phyloP scores from a whole-genome alignment of 1,140 invertebrate genomes.

The Drosophila tropicalis region DNA sequence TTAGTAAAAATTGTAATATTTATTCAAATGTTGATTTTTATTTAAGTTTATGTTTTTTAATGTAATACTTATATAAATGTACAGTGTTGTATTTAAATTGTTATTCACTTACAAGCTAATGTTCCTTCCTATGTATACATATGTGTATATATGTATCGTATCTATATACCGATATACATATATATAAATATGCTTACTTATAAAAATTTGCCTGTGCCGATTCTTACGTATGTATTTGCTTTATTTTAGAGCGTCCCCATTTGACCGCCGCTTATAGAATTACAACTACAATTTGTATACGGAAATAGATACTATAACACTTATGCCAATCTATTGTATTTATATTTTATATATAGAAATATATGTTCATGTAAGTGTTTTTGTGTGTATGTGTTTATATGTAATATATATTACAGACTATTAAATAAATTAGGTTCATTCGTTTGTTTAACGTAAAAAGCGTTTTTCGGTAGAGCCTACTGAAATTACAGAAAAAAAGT shows the following conservation, averaged over 20 bases:
- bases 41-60: constrained; percentile 57
- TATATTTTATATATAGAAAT: constrained; percentile 16
- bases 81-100: constrained; percentile 65
- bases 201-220: constrained; percentile 45
- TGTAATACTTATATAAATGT: constrained; percentile 63
- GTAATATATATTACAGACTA: constrained; percentile 66
- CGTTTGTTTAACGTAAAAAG: constrained; percentile 70
- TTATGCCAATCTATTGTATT: constrained; percentile 25
- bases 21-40: constrained; percentile 73
- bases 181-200: constrained; percentile 38
- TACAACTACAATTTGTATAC: constrained; percentile 64
- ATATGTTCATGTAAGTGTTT: constrained; percentile 10
- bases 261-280: constrained; percentile 41
- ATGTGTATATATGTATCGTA: constrained; percentile 43
- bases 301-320: constrained; percentile 62
- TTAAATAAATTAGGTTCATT: constrained; percentile 72
- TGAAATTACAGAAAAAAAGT: constrained; percentile 44
- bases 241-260: constrained; percentile 29
- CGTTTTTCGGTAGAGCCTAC: constrained; percentile 49
- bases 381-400: not conserved
- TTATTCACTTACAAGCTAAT: constrained; percentile 33
- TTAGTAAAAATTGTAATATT: constrained; percentile 28
- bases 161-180: constrained; percentile 41
- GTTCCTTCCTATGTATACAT: constrained; percentile 32
- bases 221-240: constrained; percentile 63